These are phyloP conservation scores for Pogonomyrmex barbatus DNA, from an alignment of 1,140 invertebrate species.

Conservation along the genomic window DNA sequence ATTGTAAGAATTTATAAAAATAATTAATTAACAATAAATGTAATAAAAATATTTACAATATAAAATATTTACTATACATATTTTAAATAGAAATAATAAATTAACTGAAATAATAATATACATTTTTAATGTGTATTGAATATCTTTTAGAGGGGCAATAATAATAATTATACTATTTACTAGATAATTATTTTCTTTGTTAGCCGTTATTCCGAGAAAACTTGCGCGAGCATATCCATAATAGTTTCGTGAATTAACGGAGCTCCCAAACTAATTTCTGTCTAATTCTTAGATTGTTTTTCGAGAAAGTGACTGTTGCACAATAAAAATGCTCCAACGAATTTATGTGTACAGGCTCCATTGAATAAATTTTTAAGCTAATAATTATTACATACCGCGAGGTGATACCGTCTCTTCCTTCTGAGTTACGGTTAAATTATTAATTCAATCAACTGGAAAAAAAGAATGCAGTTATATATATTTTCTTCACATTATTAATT, in stretches of 20 bases:
- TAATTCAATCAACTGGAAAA: constrained; percentile 17
- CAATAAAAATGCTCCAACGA: constrained; percentile 45
- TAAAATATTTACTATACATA: neutral
- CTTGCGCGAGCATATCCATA: constrained; percentile 10
- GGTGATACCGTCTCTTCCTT: constrained; percentile 20
- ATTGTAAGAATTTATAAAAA: neutral
- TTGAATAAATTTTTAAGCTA: constrained; percentile 29
- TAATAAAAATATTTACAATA: constrained; percentile 9
- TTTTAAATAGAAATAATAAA: neutral
- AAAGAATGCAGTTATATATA: constrained; percentile 10
- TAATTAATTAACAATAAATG: neutral
- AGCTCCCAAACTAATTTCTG: constrained; percentile 57
- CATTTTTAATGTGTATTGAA: constrained; percentile 7
- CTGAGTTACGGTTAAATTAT: constrained; percentile 37
- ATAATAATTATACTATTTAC: constrained; percentile 33
- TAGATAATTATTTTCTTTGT: constrained; percentile 16
- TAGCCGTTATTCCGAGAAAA: constrained; percentile 49
- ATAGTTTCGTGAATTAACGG: constrained; percentile 14
- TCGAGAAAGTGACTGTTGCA: constrained; percentile 48
- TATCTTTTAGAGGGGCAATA: neutral
- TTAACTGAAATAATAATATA: neutral
- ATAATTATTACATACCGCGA: constrained; percentile 43
- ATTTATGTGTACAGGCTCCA: constrained; percentile 23
- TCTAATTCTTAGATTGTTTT: constrained; percentile 39
- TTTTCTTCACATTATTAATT: neutral